A percentile compares a stretch with the other conserved stretches of the same genome.
Evolutionary conservation across 92 coral and sea anemone species (phyloP).

Genomic region (Porites lobata): DNA sequence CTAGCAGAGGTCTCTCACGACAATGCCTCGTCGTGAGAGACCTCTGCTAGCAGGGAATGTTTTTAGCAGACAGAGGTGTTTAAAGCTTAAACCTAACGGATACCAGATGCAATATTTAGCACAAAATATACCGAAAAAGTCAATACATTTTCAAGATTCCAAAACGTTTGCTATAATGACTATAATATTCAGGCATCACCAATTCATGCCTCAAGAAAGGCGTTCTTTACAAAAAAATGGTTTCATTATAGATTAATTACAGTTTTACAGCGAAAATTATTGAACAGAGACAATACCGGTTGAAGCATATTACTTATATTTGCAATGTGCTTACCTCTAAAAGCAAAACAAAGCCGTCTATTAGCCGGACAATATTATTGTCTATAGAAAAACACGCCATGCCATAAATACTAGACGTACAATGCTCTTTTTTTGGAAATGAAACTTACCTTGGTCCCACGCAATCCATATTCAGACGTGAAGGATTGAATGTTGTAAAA

Average conservation of each 20-base stretch:
- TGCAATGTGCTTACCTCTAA: conserved; percentile 11
- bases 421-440: background rate
- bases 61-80: background rate
- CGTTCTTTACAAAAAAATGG: background rate
- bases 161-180: too few relatives aligned
- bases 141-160: too few relatives aligned
- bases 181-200: background rate
- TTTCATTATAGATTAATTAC: background rate
- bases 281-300: background rate
- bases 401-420: background rate
- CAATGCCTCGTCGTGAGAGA: too few relatives aligned
- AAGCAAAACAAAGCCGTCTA: too few relatives aligned
- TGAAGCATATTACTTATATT: background rate
- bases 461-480: background rate
- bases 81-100: too few relatives aligned
- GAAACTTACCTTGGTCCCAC: conserved; percentile 15
- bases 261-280: background rate
- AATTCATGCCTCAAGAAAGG: background rate
- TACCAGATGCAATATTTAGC: too few relatives aligned
- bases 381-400: background rate
- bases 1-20: too few relatives aligned
- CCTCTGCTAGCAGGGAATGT: background rate
- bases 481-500: background rate
- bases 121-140: too few relatives aligned
- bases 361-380: background rate